Conservation (phyloP, 2,888 invertebrate species). For the Phengaris alcon region DNA sequence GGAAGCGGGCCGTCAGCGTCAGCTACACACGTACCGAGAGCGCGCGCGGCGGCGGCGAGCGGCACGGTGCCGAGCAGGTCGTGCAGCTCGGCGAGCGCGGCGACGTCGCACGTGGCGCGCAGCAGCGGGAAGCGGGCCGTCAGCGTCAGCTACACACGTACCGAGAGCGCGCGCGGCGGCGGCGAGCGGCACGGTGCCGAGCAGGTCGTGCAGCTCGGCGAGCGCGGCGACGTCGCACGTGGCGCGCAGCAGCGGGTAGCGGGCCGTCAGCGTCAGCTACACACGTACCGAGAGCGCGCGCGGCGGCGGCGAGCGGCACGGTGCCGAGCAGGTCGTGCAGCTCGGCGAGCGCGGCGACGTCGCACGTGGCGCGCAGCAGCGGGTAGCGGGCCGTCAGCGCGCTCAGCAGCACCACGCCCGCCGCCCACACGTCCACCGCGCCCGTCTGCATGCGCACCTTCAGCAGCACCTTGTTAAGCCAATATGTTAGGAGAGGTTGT, state of each 20-base stretch:
- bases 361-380: slow-evolving; percentile 89
- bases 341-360: slow-evolving; percentile 87
- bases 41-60: slow-evolving; percentile 81
- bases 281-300: slow-evolving; percentile 78
- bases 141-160: slow-evolving; percentile 81
- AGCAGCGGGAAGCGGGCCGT: slow-evolving; percentile 91
- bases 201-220: too few species aligned
- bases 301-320: slow-evolving; percentile 82
- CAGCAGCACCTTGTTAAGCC: slow-evolving; percentile 55
- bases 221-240: slow-evolving; percentile 67
- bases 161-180: too few species aligned
- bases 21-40: slow-evolving; percentile 74
- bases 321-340: slow-evolving; percentile 89
- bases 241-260: slow-evolving; percentile 33
- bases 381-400: slow-evolving; percentile 89
- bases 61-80: slow-evolving; percentile 86
- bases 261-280: too few species aligned
- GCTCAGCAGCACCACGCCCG: slow-evolving; percentile 86
- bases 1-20: too few species aligned
- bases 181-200: too few species aligned
- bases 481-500: neutral
- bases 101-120: slow-evolving; percentile 84
- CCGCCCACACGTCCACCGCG: slow-evolving; percentile 94
- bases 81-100: slow-evolving; percentile 90
- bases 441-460: slow-evolving; percentile 89